phyloP scores from a whole-genome alignment of 2,888 invertebrate genomes.

The Plusia festucae region DNA sequence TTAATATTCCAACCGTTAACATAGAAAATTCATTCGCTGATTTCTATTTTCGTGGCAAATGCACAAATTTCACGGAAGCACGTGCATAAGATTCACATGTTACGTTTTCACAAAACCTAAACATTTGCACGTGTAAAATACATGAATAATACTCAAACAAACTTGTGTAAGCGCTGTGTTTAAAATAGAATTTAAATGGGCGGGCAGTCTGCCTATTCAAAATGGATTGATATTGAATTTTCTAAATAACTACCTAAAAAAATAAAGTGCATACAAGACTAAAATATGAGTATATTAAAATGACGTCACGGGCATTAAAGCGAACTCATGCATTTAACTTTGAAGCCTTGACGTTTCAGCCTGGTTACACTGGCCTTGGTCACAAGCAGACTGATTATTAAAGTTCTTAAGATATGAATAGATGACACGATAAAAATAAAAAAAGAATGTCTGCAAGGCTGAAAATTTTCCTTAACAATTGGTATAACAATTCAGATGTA shows the following conservation, averaged over 20 bases:
- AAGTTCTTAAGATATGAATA: too few relatives aligned
- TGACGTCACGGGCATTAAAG: too few relatives aligned
- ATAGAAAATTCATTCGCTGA: slow-evolving; percentile 38
- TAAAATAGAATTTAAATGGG: not conserved
- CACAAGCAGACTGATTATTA: too few relatives aligned
- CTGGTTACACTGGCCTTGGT: too few relatives aligned
- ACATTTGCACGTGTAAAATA: slow-evolving; percentile 31
- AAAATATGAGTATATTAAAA: too few relatives aligned
- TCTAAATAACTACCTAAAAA: not conserved
- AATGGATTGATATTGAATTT: not conserved
- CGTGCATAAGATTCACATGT: slow-evolving; percentile 48
- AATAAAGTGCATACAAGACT: too few relatives aligned
- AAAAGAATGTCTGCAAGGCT: too few relatives aligned
- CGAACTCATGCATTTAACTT: too few relatives aligned
- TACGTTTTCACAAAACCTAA: slow-evolving; percentile 24
- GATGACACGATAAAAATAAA: too few relatives aligned
- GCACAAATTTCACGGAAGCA: slow-evolving; percentile 34
- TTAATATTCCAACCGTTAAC: slow-evolving; percentile 18
- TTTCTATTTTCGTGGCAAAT: slow-evolving; percentile 53
- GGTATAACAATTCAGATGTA: too few relatives aligned
- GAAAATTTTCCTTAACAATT: too few relatives aligned
- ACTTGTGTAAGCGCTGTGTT: not conserved
- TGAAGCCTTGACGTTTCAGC: too few relatives aligned
- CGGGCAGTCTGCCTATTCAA: not conserved
- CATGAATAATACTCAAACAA: slow-evolving; percentile 29